Percentiles rank a stretch among this genome's conserved stretches.
These are phyloP conservation scores for Lepidostoma basale DNA, from an alignment of 1,140 invertebrate genomes.

Conservation along the genomic window DNA sequence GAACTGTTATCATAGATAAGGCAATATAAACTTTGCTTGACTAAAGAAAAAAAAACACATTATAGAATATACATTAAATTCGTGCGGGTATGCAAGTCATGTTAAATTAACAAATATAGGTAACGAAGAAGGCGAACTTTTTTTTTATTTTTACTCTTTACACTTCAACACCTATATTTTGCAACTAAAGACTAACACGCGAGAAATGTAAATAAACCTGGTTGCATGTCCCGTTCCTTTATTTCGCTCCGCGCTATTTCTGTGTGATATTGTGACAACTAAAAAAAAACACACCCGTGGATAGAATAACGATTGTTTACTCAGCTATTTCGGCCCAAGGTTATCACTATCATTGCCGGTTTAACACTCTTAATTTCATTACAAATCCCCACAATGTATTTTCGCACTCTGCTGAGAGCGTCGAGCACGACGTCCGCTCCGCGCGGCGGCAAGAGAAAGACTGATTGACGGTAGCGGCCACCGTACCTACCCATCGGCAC, in stretches of 20 bases:
- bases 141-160: too few relatives aligned
- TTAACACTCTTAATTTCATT: constrained; percentile 14
- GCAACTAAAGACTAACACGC: too few relatives aligned
- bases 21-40: too few relatives aligned
- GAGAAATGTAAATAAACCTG: too few relatives aligned
- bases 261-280: neutral
- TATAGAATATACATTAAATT: too few relatives aligned
- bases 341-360: neutral
- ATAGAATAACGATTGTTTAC: neutral
- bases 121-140: too few relatives aligned
- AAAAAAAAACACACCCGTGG: neutral
- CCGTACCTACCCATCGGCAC: too few relatives aligned
- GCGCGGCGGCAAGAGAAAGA: neutral
- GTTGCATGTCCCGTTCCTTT: neutral
- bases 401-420: neutral
- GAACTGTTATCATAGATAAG: too few relatives aligned
- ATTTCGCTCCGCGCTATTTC: neutral
- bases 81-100: too few relatives aligned
- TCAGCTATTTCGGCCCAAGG: constrained; percentile 9
- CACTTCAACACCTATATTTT: too few relatives aligned
- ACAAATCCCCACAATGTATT: neutral
- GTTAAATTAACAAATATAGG: too few relatives aligned
- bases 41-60: too few relatives aligned
- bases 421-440: neutral
- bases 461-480: neutral